phyloP scores from a whole-genome alignment of 2,888 invertebrate genomes.

The Sarcophaga subvicina region DNA sequence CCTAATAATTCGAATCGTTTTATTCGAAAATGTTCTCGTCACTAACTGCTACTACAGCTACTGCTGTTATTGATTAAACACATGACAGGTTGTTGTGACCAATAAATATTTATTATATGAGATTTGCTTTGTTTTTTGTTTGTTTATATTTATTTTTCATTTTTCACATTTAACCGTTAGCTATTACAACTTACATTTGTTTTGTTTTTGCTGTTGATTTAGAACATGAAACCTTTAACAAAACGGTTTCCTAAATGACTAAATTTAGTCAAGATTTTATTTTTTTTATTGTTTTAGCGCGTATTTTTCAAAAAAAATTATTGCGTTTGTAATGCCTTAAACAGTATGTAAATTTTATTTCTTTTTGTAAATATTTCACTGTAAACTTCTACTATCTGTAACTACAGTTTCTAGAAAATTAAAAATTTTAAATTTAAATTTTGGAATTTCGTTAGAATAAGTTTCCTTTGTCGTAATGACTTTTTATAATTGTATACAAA shows the following conservation, averaged over 20 bases:
- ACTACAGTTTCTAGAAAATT: too few species aligned
- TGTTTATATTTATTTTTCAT: not conserved
- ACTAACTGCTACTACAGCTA: not conserved
- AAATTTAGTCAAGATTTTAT: not conserved
- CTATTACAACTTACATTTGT: not conserved
- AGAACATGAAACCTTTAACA: not conserved
- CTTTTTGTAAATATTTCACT: too few species aligned
- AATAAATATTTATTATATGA: constrained; percentile 23
- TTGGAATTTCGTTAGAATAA: too few species aligned
- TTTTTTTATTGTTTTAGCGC: not conserved
- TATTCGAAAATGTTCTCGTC: not conserved
- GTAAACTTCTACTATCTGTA: too few species aligned
- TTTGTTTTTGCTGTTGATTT: not conserved
- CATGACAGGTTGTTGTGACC: constrained; percentile 49
- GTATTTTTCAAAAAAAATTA: not conserved
- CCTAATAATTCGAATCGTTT: not conserved
- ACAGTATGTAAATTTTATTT: too few species aligned
- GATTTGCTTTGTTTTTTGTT: constrained; percentile 23
- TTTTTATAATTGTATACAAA: too few species aligned
- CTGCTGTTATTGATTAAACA: constrained; percentile 48
- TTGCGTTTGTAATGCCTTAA: not conserved
- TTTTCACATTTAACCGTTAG: constrained; percentile 28
- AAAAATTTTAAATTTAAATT: too few species aligned
- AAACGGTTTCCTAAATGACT: too few species aligned
- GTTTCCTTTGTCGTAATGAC: too few species aligned